A percentile compares a stretch with the other conserved stretches of the same genome.
These are phyloP conservation scores for Dryoscopus gambensis DNA, from an alignment of 2,113 vertebrate genomes.

Conservation along the genomic window DNA sequence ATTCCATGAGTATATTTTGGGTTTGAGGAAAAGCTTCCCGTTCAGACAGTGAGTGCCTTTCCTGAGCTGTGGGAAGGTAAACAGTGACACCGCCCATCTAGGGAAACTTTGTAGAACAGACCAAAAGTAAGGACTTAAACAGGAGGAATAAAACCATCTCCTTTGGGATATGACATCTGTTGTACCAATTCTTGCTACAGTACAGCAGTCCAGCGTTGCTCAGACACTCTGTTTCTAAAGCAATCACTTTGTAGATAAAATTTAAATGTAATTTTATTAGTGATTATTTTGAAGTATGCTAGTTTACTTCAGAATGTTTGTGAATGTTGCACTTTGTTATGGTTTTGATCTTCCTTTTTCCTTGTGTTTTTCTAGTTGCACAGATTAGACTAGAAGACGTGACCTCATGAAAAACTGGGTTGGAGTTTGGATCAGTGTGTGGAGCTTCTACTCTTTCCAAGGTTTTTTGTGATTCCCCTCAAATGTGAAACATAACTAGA, in stretches of 20 bases:
- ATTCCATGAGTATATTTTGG: neutral
- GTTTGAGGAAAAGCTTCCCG: neutral
- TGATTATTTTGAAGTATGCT: neutral
- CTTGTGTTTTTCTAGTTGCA: neutral
- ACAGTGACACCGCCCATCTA: neutral
- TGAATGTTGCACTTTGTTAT: neutral
- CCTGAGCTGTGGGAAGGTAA: neutral
- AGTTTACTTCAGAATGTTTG: neutral
- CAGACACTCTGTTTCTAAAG: neutral
- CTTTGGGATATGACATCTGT: neutral
- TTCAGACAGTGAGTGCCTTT: neutral
- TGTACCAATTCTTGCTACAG: neutral
- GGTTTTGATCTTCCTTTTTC: neutral
- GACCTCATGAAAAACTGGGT: neutral
- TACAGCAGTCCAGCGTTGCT: neutral
- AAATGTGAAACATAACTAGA: neutral
- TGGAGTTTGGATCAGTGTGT: neutral
- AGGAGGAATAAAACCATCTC: neutral
- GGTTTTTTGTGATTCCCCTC: neutral
- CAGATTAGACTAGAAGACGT: neutral
- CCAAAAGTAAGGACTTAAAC: neutral
- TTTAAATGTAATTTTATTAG: neutral
- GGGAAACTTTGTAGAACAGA: neutral
- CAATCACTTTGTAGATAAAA: neutral
- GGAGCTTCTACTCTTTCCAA: neutral